Base-by-base conservation (phyloP, 2,797 vertebrate genomes). In the Austrolebias charrua region DNA sequence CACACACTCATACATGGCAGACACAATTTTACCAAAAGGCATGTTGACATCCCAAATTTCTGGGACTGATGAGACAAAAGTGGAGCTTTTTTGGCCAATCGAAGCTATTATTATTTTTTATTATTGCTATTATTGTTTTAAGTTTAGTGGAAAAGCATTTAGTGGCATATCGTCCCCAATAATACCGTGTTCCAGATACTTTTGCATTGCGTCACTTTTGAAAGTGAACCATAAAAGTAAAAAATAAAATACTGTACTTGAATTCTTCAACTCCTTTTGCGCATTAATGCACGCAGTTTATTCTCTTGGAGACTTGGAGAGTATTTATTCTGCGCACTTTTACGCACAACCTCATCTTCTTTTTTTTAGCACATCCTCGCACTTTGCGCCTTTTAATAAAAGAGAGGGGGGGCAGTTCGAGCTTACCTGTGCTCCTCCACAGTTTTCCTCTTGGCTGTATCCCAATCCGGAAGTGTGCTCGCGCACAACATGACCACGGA, bases 401-500 rank as follows among this genome's bases (percentile, higher is more conserved):
- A 35, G 7, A 19, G 7, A 7, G 48, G 65, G 24, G 45, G 16
- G 14, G 29, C 50, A 46, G 29, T 46, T 31, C 35, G 45, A 92
- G 90, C 94, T 90, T 96, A 98, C 97, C 95, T 98, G 95, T 98
- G 95, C 87, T 98, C 97, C 85, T 98, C 96, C 89, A 95, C 88
- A 52, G 94, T 95, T 71, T 90, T 95, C 79, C 94, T 95, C 90
- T 98, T 96, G 31, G 96, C 95, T 12, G 94, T 94, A 75, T 98
- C 94, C 97, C 97, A 98, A 86, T 98, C 96, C 8, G 97, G 97
- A 78, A 98, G 88, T 9, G 97, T 98, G 91, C 97, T 98, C 45
- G 95, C 96, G 63, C 97, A 99, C 79, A 99, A 88, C 85, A 98
- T 96, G 71, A 98, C 93, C 97, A 99, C 98, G 66, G 97, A 99